These are phyloP conservation scores for Mythimna ferrago DNA, from an alignment of 2,888 invertebrate species.

Conservation along the genomic window DNA sequence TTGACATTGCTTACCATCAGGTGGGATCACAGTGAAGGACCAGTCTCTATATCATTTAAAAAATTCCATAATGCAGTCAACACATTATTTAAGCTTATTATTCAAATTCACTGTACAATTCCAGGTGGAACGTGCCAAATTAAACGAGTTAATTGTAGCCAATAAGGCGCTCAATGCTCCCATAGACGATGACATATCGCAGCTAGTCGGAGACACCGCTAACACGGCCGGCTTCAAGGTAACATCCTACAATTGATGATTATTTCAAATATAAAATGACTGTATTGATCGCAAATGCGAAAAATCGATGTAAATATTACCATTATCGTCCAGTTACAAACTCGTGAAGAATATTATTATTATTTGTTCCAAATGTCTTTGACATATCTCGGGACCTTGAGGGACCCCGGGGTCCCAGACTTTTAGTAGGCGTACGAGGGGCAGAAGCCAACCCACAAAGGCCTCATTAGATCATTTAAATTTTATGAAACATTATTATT, in stretches of 20 bases:
- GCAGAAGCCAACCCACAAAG: too few species aligned
- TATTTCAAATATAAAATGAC: background rate
- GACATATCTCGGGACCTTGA: too few species aligned
- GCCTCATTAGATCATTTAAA: too few species aligned
- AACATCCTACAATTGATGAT: background rate
- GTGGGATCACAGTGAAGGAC: background rate
- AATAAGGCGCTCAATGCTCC: slow-evolving; percentile 96
- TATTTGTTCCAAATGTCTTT: too few species aligned
- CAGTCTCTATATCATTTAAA: background rate
- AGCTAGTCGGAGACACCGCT: slow-evolving; percentile 92
- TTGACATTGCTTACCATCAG: background rate
- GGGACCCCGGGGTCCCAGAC: too few species aligned
- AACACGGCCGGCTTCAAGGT: slow-evolving; percentile 80
- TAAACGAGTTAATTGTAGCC: slow-evolving; percentile 96
- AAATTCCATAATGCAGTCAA: background rate
- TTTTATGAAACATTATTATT: too few species aligned
- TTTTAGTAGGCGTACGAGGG: too few species aligned
- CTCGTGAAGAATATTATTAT: too few species aligned
- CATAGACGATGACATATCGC: slow-evolving; percentile 95
- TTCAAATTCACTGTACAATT: background rate
- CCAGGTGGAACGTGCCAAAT: slow-evolving; percentile 94
- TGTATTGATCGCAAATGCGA: background rate
- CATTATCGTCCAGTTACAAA: background rate
- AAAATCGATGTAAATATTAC: background rate
- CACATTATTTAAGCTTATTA: background rate